Percentiles rank a stretch among this genome's conserved stretches.
phyloP scores from a whole-genome alignment of 2,888 invertebrate species.

The Drosophila diplacantha region DNA sequence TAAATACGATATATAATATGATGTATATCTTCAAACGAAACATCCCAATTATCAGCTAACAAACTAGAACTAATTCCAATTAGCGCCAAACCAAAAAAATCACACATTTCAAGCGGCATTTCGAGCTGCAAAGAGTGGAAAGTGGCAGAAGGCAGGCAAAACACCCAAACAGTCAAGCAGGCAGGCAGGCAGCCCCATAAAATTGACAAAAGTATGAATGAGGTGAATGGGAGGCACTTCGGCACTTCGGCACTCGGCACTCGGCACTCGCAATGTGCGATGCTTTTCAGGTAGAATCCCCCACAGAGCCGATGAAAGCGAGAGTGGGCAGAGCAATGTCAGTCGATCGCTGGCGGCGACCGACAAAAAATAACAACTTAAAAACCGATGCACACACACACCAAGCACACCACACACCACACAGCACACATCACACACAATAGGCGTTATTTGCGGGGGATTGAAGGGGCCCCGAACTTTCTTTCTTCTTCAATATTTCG shows the following conservation, averaged over 20 bases:
- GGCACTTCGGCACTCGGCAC: constrained; percentile 2
- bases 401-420: background rate
- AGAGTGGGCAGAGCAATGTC: constrained; percentile 57
- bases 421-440: constrained; percentile 38
- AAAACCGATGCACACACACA: constrained; percentile 32
- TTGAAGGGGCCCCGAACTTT: constrained; percentile 50
- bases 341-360: constrained; percentile 17
- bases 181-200: constrained; percentile 13
- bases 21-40: background rate
- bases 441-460: constrained; percentile 29
- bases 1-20: background rate
- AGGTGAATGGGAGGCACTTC: constrained; percentile 34
- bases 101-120: constrained; percentile 16
- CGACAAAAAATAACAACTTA: constrained; percentile 27
- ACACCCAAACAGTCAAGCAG: background rate
- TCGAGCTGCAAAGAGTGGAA: constrained; percentile 25
- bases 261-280: constrained; percentile 8
- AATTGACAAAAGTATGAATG: constrained; percentile 36
- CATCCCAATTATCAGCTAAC: constrained; percentile 1
- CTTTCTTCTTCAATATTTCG: constrained; percentile 57
- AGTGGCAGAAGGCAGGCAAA: constrained; percentile 20
- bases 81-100: background rate
- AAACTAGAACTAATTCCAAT: constrained; percentile 13
- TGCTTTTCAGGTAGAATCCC: constrained; percentile 58
- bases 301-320: constrained; percentile 55